Percentiles rank a stretch among this genome's conserved stretches.
Evolutionary conservation across 2,797 vertebrate genomes (phyloP).

Genomic region (Acropternis orthonyx): DNA sequence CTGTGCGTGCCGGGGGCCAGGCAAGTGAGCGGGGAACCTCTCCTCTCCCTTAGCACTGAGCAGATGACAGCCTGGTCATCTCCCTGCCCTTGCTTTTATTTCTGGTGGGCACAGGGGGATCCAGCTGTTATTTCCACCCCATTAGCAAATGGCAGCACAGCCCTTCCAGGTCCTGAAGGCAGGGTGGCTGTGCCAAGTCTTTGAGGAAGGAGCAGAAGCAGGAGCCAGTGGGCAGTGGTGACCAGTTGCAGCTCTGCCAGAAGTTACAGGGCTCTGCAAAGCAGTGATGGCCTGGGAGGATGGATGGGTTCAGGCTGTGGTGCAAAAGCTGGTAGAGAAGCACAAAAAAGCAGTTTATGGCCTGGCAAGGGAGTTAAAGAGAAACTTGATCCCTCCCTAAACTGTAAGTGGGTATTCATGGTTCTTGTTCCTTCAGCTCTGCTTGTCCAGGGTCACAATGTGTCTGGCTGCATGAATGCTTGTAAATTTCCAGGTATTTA

Average conservation of each 20-base stretch:
- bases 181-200: too few relatives aligned
- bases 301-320: not conserved
- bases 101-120: not conserved
- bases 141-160: rapidly evolving
- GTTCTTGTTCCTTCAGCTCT: not conserved
- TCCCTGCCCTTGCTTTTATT: not conserved
- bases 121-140: not conserved
- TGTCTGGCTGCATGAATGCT: not conserved
- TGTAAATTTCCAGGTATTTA: not conserved
- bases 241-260: not conserved
- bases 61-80: not conserved
- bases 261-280: not conserved
- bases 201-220: not conserved
- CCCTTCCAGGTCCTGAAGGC: not conserved
- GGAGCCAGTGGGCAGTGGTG: not conserved
- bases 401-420: not conserved
- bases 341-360: not conserved
- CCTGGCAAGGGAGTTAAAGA: not conserved
- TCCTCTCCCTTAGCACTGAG: not conserved
- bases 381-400: not conserved
- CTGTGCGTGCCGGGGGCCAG: rapidly evolving
- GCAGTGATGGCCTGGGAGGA: too few relatives aligned
- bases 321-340: not conserved
- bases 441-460: rapidly evolving
- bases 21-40: rapidly evolving